Conservation (phyloP, 2,113 vertebrate genomes). For the Peromyscus maniculatus region DNA sequence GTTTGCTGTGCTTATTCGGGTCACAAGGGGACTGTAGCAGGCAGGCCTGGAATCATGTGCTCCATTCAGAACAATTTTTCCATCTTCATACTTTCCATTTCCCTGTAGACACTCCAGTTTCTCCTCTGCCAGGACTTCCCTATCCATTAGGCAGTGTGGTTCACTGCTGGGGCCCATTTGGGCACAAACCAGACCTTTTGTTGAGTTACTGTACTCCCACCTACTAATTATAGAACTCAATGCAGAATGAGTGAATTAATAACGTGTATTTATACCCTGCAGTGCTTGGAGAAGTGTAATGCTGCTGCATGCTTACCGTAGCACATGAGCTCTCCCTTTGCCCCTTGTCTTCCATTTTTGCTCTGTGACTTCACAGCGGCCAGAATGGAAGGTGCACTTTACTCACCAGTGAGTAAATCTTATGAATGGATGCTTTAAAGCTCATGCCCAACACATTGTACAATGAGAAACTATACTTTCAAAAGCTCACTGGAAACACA, state of each 20-base stretch:
- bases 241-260: constrained; percentile 76
- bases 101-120: background rate
- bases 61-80: constrained; percentile 68
- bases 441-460: constrained; percentile 29
- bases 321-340: constrained; percentile 37
- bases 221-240: constrained; percentile 78
- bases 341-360: constrained; percentile 71
- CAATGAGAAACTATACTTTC: constrained; percentile 55
- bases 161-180: constrained; percentile 67
- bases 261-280: constrained; percentile 64
- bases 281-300: constrained; percentile 32
- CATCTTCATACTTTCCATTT: constrained; percentile 56
- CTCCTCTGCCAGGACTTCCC: constrained; percentile 43
- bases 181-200: constrained; percentile 61
- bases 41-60: background rate
- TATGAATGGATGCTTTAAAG: constrained; percentile 78
- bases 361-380: constrained; percentile 75
- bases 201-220: constrained; percentile 65
- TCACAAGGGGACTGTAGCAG: background rate
- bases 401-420: constrained; percentile 83
- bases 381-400: constrained; percentile 78
- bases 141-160: constrained; percentile 55
- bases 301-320: constrained; percentile 34
- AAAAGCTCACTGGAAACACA: constrained; percentile 66
- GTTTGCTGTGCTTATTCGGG: constrained; percentile 25